These are phyloP conservation scores for Cataglyphis rosenhaueri DNA, from an alignment of 2,888 invertebrate species.

Conservation along the genomic window DNA sequence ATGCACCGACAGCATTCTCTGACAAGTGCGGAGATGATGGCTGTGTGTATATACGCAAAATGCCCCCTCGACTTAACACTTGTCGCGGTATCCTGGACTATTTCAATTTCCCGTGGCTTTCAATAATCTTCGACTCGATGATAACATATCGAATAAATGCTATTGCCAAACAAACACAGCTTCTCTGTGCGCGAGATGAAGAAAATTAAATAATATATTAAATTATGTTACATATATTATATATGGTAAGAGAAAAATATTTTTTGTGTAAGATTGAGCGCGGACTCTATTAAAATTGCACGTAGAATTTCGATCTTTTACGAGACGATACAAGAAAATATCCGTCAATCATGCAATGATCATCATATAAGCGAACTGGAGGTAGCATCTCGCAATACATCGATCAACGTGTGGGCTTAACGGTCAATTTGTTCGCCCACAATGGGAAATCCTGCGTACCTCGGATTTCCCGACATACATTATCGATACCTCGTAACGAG, in stretches of 20 bases:
- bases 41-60: neutral
- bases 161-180: neutral
- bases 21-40: conserved; percentile 10
- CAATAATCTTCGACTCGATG: neutral
- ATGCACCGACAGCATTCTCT: conserved; percentile 5
- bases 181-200: neutral
- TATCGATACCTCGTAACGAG: conserved; percentile 23
- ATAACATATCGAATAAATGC: neutral
- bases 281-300: neutral
- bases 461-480: conserved; percentile 39
- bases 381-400: neutral
- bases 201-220: neutral
- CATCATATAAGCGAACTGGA: neutral
- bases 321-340: neutral
- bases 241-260: neutral
- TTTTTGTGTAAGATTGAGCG: neutral
- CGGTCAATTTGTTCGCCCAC: conserved; percentile 42
- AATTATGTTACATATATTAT: neutral
- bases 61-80: neutral
- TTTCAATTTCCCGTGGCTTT: conserved; percentile 1
- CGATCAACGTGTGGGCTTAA: conserved; percentile 32
- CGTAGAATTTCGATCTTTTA: neutral
- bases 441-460: conserved; percentile 2
- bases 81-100: neutral
- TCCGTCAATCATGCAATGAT: conserved; percentile 15